phyloP scores from a whole-genome alignment of 2,888 invertebrate species.

The Meganola albula region DNA sequence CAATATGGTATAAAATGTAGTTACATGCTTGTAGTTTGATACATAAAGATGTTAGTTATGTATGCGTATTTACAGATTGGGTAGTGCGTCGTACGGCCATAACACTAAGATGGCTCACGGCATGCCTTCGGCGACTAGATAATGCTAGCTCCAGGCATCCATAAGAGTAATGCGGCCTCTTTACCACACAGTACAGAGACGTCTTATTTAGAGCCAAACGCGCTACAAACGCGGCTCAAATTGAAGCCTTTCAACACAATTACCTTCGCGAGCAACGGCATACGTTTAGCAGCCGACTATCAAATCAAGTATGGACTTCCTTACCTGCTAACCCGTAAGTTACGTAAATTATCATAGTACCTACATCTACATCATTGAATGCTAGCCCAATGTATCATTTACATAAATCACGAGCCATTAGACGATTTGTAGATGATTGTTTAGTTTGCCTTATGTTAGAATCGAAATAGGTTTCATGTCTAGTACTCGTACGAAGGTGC shows the following conservation, averaged over 20 bases:
- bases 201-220: constrained; percentile 72
- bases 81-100: constrained; percentile 35
- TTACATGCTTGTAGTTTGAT: constrained; percentile 10
- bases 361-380: constrained; percentile 22
- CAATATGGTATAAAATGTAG: too few relatives aligned
- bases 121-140: constrained; percentile 55
- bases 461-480: too few relatives aligned
- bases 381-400: constrained; percentile 18
- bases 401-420: constrained; percentile 22
- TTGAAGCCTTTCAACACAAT: constrained; percentile 72
- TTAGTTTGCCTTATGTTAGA: too few relatives aligned
- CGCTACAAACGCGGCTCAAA: constrained; percentile 61
- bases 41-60: constrained; percentile 12
- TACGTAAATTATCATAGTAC: constrained; percentile 40
- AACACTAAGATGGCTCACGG: constrained; percentile 24
- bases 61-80: constrained; percentile 25
- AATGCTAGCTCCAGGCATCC: constrained; percentile 62
- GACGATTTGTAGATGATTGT: constrained; percentile 9
- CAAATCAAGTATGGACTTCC: constrained; percentile 50
- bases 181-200: constrained; percentile 64
- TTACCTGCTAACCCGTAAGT: constrained; percentile 36
- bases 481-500: too few relatives aligned
- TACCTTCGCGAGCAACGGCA: constrained; percentile 50
- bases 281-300: constrained; percentile 61
- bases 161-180: constrained; percentile 71